Evolutionary conservation across 2,797 vertebrate genomes (phyloP).

Genomic region (Limosa lapponica): DNA sequence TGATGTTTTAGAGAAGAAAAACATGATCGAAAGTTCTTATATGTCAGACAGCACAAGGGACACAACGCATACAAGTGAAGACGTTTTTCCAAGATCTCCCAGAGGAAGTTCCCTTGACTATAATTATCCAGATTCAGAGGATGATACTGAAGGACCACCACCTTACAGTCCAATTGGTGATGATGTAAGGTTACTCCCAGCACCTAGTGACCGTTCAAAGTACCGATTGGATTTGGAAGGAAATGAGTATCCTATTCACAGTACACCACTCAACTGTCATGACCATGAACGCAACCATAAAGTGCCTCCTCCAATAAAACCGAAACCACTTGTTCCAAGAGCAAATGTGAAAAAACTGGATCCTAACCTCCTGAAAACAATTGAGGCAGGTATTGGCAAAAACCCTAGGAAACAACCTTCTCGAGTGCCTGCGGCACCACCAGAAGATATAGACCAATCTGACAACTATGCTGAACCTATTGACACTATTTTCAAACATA

Average conservation of each 20-base stretch:
- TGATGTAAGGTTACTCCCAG: slow-evolving; percentile 95
- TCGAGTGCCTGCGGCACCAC: slow-evolving; percentile 80
- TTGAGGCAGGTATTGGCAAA: slow-evolving; percentile 95
- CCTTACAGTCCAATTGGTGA: slow-evolving; percentile 99
- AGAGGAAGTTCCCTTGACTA: slow-evolving; percentile 91
- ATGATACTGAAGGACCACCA: slow-evolving; percentile 96
- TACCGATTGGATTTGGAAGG: slow-evolving; percentile 94
- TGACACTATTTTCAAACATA: slow-evolving; percentile 89
- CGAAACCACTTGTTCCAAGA: slow-evolving; percentile 91
- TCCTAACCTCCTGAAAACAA: slow-evolving; percentile 97
- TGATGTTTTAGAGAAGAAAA: slow-evolving; percentile 96
- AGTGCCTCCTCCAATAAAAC: slow-evolving; percentile 98
- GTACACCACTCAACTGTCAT: slow-evolving; percentile 92
- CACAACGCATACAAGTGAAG: slow-evolving; percentile 86
- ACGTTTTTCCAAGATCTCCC: slow-evolving; percentile 92
- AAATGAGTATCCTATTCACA: slow-evolving; percentile 95
- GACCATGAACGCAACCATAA: slow-evolving; percentile 98
- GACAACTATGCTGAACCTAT: slow-evolving; percentile 96
- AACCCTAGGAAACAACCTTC: slow-evolving; percentile 86
- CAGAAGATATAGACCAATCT: slow-evolving; percentile 88
- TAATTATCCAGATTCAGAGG: slow-evolving; percentile 95
- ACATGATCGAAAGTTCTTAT: slow-evolving; percentile 92
- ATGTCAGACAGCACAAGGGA: slow-evolving; percentile 92
- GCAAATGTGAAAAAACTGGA: slow-evolving; percentile 95
- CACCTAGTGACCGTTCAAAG: slow-evolving; percentile 92